Evolutionary conservation across 2,113 vertebrate genomes (phyloP), one percentile per base, ranked within the genome.

Genomic region (Calidris pygmaea): DNA sequence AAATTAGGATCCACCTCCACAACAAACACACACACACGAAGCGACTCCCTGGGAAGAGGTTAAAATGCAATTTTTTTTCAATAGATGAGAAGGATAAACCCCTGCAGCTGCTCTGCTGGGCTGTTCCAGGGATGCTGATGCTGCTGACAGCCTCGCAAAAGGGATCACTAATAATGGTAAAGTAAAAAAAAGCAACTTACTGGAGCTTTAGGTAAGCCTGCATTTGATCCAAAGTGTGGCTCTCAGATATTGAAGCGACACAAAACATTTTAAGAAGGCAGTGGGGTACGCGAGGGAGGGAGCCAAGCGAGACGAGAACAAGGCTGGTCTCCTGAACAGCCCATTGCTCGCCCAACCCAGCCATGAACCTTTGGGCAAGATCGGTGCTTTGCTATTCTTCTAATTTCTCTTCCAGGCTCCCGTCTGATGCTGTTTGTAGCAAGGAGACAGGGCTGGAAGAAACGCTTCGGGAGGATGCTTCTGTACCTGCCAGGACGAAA

Each of bases 201-300:
- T 58, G 83, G n/a, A 87, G 89, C 87, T 95, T 95, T 75, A 83
- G 66, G 70, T 77, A 89, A 94, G 90, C 55, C 78, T 52, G 55
- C 39, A 35, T 43, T 92, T 89, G 89, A 94, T 71, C 73, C 47
- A 19, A 45, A 77, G 65, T 2, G 43, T 32, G 71, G 35, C 86
- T 77, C 88, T 62, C 52, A 3, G 72, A 48, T 48, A 78, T 41
- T 63, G 5, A 65, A 90, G 68, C 8, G 55, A 56, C 87, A 88
- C 63, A 34, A 12, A 86, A 48, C 1, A 7, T 43, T 74, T 56
- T 6, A 39, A 87, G 80, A 55, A 77, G 75, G 89, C 89, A 73
- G 70, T 2, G 48, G 90, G 67, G 32, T 41, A 34, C 29, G 67
- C 0, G 55, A 62, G 30, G 85, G 48, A 55, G 59, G 43, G 71